Evolutionary conservation across 2,888 invertebrate species (phyloP).

Genomic region (Minunthozetes semirufus): DNA sequence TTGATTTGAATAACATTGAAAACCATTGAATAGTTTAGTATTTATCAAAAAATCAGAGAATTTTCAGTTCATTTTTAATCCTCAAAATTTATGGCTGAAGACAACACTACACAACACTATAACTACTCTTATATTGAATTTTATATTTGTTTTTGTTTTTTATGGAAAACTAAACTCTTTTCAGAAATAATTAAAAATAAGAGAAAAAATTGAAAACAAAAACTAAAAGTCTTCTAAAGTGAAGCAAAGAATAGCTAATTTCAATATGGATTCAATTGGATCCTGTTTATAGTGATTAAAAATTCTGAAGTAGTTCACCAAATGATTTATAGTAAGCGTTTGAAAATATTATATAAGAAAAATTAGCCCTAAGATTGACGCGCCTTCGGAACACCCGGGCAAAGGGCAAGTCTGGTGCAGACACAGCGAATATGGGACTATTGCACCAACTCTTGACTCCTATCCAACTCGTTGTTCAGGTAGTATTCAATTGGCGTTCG

Average conservation of each 20-base stretch:
- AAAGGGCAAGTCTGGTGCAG: conserved; percentile 18
- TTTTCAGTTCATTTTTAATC: background rate
- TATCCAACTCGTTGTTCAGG: conserved; percentile 14
- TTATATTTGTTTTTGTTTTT: background rate
- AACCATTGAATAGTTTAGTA: background rate
- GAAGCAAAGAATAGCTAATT: background rate
- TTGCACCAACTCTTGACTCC: background rate
- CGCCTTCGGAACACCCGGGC: background rate
- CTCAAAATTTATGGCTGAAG: background rate
- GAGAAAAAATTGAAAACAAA: background rate
- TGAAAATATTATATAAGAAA: background rate
- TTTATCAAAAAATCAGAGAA: conserved; percentile 1
- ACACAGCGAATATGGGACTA: background rate
- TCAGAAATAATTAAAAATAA: background rate
- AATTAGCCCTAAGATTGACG: background rate
- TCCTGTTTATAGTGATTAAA: conserved; percentile 5
- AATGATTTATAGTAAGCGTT: conserved; percentile 3
- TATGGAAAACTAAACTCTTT: background rate
- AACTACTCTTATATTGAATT: background rate
- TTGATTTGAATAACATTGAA: background rate
- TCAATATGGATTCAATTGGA: background rate
- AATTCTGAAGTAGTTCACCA: conserved; percentile 6
- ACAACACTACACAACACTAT: background rate
- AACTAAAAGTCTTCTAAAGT: background rate
- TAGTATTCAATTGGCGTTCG: conserved; percentile 19